Percentiles rank a stretch among this genome's conserved stretches.
Evolutionary conservation across 2,113 vertebrate species (phyloP).

Genomic region (Corythornis vintsioides): DNA sequence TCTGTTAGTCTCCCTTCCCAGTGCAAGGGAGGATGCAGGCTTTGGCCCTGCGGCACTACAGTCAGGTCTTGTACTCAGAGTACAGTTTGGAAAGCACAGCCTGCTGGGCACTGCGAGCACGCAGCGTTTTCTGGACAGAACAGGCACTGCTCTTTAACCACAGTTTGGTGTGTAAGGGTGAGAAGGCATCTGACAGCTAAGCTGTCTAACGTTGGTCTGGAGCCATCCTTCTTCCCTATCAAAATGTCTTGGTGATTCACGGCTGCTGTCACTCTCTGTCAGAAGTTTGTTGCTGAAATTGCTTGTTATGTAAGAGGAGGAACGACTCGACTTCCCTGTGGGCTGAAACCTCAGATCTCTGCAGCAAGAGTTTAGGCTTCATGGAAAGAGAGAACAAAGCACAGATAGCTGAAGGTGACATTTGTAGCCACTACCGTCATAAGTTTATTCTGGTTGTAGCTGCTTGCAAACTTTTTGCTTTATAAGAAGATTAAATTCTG

Average conservation of each 20-base stretch:
- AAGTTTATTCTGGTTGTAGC: not conserved
- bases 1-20: not conserved
- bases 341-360: not conserved
- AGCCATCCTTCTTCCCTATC: not conserved
- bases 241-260: not conserved
- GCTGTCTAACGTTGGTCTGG: not conserved
- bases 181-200: not conserved
- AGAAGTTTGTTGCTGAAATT: not conserved
- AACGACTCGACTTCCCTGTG: not conserved
- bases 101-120: not conserved
- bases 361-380: not conserved
- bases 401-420: not conserved
- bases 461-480: not conserved
- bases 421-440: not conserved
- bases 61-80: not conserved
- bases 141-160: not conserved
- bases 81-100: not conserved
- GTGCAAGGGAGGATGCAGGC: not conserved
- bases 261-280: not conserved
- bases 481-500: not conserved
- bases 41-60: not conserved
- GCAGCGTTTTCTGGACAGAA: not conserved
- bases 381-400: not conserved
- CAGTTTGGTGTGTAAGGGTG: not conserved
- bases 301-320: not conserved